Conservation (phyloP, 2,113 vertebrate genomes). For the Artemisiospiza belli region DNA sequence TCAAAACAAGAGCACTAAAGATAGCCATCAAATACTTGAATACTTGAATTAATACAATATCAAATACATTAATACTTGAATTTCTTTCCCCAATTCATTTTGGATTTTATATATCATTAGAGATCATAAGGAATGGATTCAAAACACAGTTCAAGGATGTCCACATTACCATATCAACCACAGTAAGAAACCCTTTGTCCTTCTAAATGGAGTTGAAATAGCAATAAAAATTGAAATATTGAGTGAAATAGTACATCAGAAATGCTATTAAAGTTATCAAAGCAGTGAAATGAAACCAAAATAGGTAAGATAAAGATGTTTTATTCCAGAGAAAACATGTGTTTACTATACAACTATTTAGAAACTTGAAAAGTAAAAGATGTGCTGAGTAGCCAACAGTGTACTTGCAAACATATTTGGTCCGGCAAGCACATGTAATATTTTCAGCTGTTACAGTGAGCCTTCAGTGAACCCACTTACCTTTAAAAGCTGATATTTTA, state of each 20-base stretch:
- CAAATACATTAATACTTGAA: neutral
- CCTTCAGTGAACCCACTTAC: constrained; percentile 71
- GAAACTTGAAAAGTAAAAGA: neutral
- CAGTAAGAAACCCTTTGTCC: neutral
- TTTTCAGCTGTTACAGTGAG: neutral
- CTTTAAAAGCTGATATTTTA: constrained; percentile 94
- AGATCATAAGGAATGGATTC: neutral
- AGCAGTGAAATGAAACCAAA: neutral
- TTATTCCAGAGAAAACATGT: neutral
- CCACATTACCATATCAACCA: neutral
- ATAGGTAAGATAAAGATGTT: neutral
- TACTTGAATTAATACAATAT: neutral
- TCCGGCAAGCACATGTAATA: neutral
- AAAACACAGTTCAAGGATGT: neutral
- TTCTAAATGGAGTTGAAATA: neutral
- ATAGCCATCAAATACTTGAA: neutral
- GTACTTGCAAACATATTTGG: neutral
- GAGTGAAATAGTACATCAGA: neutral
- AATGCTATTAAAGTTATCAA: neutral
- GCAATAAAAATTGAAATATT: neutral
- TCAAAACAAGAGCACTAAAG: neutral
- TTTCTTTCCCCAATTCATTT: neutral
- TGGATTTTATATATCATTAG: neutral
- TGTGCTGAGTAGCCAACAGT: neutral
- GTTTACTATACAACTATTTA: neutral